These are phyloP conservation scores for Trachurus trachurus DNA, from an alignment of 2,797 vertebrate genomes.

Conservation along the genomic window DNA sequence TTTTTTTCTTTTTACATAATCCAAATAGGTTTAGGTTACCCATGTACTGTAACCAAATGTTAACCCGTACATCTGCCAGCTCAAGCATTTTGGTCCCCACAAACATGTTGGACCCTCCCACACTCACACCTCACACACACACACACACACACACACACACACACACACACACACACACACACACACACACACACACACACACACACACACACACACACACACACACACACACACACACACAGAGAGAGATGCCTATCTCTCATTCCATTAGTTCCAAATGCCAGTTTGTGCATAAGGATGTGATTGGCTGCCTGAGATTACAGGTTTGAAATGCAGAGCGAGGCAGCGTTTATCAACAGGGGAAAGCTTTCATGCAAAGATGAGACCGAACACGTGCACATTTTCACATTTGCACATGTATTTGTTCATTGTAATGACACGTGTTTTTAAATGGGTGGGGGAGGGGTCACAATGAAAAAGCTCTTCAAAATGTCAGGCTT, in stretches of 20 bases:
- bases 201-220: constrained; percentile 8
- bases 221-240: constrained; percentile 5
- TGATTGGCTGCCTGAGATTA: constrained; percentile 23
- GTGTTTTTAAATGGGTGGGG: not conserved
- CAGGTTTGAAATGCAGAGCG: not conserved
- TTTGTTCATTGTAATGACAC: not conserved
- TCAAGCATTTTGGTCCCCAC: too few species aligned
- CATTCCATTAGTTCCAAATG: constrained; percentile 43
- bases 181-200: constrained; percentile 6
- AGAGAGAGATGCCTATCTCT: constrained; percentile 11
- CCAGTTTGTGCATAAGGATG: constrained; percentile 32
- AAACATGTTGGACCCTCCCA: too few species aligned
- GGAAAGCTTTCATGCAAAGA: constrained; percentile 3
- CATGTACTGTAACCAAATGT: too few species aligned
- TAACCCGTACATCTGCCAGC: too few species aligned
- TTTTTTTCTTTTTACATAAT: too few species aligned
- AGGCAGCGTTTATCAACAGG: not conserved
- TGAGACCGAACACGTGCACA: not conserved
- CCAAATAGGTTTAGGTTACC: too few species aligned
- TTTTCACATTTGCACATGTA: not conserved
- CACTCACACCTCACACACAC: constrained; percentile 15
- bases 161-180: constrained; percentile 2
- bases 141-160: constrained; percentile 6
- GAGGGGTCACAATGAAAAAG: not conserved
- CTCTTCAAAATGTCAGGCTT: constrained; percentile 21